Percentiles rank a stretch among this genome's conserved stretches.
These are phyloP conservation scores for Microcaecilia unicolor DNA, from an alignment of 2,797 vertebrate species.

Conservation along the genomic window DNA sequence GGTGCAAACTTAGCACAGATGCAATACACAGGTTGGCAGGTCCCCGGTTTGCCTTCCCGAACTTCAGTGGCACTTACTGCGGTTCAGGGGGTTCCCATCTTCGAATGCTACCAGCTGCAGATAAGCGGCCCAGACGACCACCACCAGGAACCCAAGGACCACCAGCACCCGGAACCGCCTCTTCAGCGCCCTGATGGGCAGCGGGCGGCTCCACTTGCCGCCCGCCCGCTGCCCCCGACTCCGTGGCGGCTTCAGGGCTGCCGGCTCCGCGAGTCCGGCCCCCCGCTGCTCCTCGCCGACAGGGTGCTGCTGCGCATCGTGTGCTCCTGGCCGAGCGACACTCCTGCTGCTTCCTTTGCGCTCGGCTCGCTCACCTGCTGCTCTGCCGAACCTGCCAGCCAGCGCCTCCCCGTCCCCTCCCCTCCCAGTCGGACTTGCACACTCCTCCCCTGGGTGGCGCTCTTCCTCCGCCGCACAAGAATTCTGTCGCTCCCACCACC, in stretches of 20 bases:
- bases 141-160: conserved; percentile 14
- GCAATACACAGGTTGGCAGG: no score
- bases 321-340: neutral
- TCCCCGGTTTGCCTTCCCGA: no score
- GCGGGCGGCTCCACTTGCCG: conserved; percentile 23
- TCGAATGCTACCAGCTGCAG: conserved; percentile 40
- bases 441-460: no score
- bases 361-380: neutral
- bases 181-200: conserved; percentile 30
- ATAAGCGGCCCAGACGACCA: conserved; percentile 51
- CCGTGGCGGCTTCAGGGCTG: neutral
- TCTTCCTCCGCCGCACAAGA: no score
- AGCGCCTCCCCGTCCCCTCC: neutral
- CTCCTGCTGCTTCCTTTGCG: neutral
- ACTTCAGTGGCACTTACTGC: conserved; percentile 52
- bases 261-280: no score
- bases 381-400: neutral
- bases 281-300: neutral
- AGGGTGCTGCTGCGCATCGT: neutral
- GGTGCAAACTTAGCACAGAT: no score
- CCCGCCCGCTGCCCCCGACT: neutral
- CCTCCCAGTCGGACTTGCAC: neutral
- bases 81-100: conserved; percentile 25
- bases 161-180: conserved; percentile 44
- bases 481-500: neutral